phyloP scores from a whole-genome alignment of 2,888 invertebrate genomes.

The Agapostemon virescens region DNA sequence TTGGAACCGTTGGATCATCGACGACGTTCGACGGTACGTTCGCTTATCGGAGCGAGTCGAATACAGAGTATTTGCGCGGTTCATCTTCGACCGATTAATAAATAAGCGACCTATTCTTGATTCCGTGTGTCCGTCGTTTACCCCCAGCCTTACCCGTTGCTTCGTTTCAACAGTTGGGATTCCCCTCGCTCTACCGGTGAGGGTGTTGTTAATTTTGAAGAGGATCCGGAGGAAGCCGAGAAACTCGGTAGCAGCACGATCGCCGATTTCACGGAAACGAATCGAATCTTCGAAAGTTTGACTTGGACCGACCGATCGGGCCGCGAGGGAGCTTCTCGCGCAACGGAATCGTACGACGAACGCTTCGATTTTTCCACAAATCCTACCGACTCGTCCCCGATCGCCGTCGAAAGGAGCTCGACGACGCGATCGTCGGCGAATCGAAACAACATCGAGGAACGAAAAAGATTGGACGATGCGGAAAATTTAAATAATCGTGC shows the following conservation, averaged over 20 bases:
- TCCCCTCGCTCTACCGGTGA: neutral
- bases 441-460: neutral
- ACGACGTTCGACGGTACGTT: too few species aligned
- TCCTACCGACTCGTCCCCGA: neutral
- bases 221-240: neutral
- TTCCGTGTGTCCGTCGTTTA: neutral
- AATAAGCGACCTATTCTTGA: too few species aligned
- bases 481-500: too few species aligned
- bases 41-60: too few species aligned
- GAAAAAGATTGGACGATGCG: too few species aligned
- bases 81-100: neutral
- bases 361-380: neutral
- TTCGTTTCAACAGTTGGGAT: neutral
- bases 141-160: neutral
- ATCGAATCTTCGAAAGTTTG: neutral
- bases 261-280: neutral
- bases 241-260: neutral
- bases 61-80: too few species aligned
- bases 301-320: too few species aligned
- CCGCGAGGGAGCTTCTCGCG: neutral
- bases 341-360: neutral
- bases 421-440: neutral
- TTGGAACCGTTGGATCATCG: too few species aligned
- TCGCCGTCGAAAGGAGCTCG: neutral
- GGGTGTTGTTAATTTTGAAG: neutral